Base-by-base conservation (phyloP, 2,797 vertebrate genomes). In the Myripristis murdjan region DNA sequence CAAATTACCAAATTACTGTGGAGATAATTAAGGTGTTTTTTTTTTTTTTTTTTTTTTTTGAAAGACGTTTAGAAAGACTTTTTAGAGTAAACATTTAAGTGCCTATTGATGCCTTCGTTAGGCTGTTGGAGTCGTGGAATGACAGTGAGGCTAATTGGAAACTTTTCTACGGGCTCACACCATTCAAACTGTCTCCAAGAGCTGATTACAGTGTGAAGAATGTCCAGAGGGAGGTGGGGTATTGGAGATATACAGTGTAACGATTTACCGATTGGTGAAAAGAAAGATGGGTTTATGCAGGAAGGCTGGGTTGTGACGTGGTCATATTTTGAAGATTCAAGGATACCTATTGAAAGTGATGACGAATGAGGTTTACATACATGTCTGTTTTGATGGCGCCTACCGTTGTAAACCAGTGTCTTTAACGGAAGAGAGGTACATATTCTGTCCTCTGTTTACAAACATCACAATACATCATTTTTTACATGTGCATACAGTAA, bases 381-480 rank as follows among this genome's bases (percentile, higher is more conserved):
- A 22, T 23, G 43, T 63, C 83, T n/a, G 46, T 49, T 63, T 84
- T 70, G 55, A 65, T 53, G 63, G 70, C 73, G 85, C 81, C 84
- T 87, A 57, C 47, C 57, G 59, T 82, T 68, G 64, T 54, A 72
- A 70, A 77, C 53, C 64, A 66, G 60, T 82, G 72, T 85, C 76
- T 83, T 85, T 85, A 83, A 85, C 80, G 61, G 28, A 72, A 79
- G 70, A 82, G 66, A 75, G 69, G 52, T 71, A 74, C 33, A 53
- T 44, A 70, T 76, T 52, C 58, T 81, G 33, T 76, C 70, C 66
- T 75, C 62, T 87, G 84, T 87, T 89, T 89, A 90, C 87, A 79
- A 79, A 63, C 23, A 72, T 72, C 62, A 61, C 41, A 39, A 41
- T 62, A 72, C 72, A 64, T 48, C 18, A 71, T 48, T 22, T 47